phyloP scores from a whole-genome alignment of 2,888 invertebrate species.

The Callimorpha dominula region DNA sequence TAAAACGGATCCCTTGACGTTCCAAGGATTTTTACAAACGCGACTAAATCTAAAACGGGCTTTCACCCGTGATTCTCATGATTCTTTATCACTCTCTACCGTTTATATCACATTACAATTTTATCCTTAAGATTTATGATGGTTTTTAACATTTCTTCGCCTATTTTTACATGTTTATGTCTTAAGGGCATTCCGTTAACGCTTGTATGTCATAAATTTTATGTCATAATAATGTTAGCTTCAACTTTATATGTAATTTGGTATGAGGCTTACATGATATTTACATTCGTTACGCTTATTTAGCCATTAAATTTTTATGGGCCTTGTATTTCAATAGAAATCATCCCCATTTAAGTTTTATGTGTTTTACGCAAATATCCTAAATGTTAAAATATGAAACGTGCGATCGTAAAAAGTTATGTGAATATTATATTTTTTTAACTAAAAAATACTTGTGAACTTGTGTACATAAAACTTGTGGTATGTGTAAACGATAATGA shows the following conservation, averaged over 20 bases:
- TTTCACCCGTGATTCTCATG: constrained; percentile 60
- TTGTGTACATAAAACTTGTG: neutral
- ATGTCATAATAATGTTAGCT: constrained; percentile 55
- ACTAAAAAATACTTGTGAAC: constrained; percentile 3
- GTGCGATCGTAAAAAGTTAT: constrained; percentile 22
- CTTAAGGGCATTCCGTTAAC: constrained; percentile 41
- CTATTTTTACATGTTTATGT: constrained; percentile 52
- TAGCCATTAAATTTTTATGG: constrained; percentile 32
- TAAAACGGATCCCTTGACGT: constrained; percentile 78
- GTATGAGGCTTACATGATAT: constrained; percentile 45
- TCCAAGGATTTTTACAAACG: constrained; percentile 71
- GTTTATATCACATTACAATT: constrained; percentile 70
- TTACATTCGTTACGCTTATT: constrained; percentile 35
- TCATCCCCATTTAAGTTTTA: constrained; percentile 41
- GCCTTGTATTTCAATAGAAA: constrained; percentile 41
- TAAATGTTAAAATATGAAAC: constrained; percentile 26
- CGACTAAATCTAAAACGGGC: constrained; percentile 65
- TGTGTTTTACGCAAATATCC: constrained; percentile 29
- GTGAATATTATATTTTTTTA: constrained; percentile 17
- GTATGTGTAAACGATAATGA: neutral
- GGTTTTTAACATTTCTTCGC: constrained; percentile 61
- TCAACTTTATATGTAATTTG: constrained; percentile 57
- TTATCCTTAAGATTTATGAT: constrained; percentile 68
- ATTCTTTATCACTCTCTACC: constrained; percentile 71
- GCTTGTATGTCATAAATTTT: constrained; percentile 51